Base-by-base conservation (phyloP, 1,140 invertebrate species). In the Drosophila melanica region DNA sequence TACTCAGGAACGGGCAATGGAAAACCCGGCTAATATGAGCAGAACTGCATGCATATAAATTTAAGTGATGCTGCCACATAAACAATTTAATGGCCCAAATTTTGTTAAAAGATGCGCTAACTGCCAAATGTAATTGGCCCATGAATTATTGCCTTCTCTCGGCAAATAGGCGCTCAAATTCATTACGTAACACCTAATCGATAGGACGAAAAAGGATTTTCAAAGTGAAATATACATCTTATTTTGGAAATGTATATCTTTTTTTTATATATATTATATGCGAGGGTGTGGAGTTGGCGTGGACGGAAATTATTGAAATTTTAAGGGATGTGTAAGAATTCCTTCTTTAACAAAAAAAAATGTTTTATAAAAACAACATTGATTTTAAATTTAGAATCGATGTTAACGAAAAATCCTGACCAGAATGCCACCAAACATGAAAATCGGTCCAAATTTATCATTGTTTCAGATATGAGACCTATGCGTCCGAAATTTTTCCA, bases 71-170 rank as follows among this genome's bases (percentile, higher is more conserved):
- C 50, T 72, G 66, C 42, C 73, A 51, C 79, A 86, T 86, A 77
- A 87, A 86, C 63, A 75, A 72, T 76, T 79, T 82, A 82, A 87
- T 82, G 71, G 63, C 67, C 57, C 54, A 42, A 79, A 86, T 81
- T 81, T 85, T 74, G 77, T 71, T 77, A 77, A 85, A 70, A 70
- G 81, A 77, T 53, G 73, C 81, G 68, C 68, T 66, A 86, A 77
- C 81, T 47, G 81, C 73, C 60, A 54, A 86, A 68, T 66, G 47
- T 66, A 85, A 81, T 73, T 75, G 66, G 47, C 44, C 44, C 59
- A 63, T 64, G 42, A 54, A 44, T 35, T 41, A 20, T 27, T 16
- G 44, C 33, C 14, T 27, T 39, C 11, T 18, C 23, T 7, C 27
- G 27, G 9, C 44, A 35, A 59, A 50, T 50, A 45, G 45, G 14